Percentiles rank a stretch among this genome's conserved stretches.
phyloP scores from a whole-genome alignment of 2,888 invertebrate species.

The Altica lythri region DNA sequence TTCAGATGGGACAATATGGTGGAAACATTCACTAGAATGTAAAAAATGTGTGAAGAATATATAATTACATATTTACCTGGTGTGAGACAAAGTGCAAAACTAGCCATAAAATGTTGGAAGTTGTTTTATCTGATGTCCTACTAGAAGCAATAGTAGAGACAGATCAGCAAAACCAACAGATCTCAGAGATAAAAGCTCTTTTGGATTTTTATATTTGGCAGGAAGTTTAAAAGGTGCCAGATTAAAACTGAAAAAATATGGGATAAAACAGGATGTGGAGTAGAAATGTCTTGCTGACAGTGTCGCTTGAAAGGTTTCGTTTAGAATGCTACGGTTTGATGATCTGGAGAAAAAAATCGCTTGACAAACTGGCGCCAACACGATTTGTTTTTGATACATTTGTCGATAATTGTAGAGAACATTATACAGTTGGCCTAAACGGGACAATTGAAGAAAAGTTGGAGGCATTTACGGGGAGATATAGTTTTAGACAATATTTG shows the following conservation, averaged over 20 bases:
- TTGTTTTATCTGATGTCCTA: neutral
- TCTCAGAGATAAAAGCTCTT: neutral
- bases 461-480: too few relatives aligned
- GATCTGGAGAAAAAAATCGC: neutral
- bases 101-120: neutral
- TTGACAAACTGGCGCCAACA: neutral
- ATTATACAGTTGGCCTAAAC: neutral
- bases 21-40: neutral
- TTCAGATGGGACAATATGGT: neutral
- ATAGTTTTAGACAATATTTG: too few relatives aligned
- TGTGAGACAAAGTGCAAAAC: neutral
- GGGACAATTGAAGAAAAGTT: neutral
- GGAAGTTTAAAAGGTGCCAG: slow-evolving; percentile 4
- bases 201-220: neutral
- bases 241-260: slow-evolving; percentile 1
- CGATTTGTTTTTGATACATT: neutral
- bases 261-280: slow-evolving; percentile 3
- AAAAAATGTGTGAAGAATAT: neutral
- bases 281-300: neutral
- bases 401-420: neutral
- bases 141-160: too few relatives aligned
- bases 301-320: neutral
- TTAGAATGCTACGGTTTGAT: too few relatives aligned
- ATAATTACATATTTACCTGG: neutral
- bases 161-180: neutral